phyloP scores from a whole-genome alignment of 2,113 vertebrate genomes.

The Seriola dumerili region DNA sequence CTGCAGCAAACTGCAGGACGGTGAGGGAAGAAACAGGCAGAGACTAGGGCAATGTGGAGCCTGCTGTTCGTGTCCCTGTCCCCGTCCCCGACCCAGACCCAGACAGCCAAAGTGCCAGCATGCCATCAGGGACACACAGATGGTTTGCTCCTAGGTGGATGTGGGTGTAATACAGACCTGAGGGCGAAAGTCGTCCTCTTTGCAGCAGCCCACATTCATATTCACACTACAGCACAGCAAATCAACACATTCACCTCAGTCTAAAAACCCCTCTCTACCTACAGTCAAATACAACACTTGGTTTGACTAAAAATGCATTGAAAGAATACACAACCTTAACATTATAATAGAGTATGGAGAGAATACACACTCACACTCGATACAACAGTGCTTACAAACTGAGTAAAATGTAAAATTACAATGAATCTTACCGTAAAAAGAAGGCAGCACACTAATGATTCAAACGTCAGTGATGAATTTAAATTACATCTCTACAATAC shows the following conservation, averaged over 20 bases:
- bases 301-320: slow-evolving; percentile 30
- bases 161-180: slow-evolving; percentile 76
- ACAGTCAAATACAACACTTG: slow-evolving; percentile 44
- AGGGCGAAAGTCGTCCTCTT: slow-evolving; percentile 65
- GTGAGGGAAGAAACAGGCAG: slow-evolving; percentile 49
- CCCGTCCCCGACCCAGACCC: slow-evolving; percentile 56
- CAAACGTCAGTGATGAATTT: neutral
- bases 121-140: slow-evolving; percentile 79
- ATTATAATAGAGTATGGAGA: slow-evolving; percentile 13
- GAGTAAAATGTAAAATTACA: neutral
- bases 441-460: neutral
- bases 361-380: neutral
- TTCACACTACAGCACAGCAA: slow-evolving; percentile 63
- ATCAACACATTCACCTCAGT: slow-evolving; percentile 55
- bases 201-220: slow-evolving; percentile 69
- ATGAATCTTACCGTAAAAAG: neutral
- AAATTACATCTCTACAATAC: neutral
- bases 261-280: slow-evolving; percentile 48
- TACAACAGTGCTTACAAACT: neutral
- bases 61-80: slow-evolving; percentile 61
- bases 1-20: slow-evolving; percentile 70
- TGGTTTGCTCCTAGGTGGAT: slow-evolving; percentile 76
- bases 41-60: slow-evolving; percentile 61
- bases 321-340: slow-evolving; percentile 17
- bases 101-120: slow-evolving; percentile 69